Base-by-base conservation (phyloP, 2,888 invertebrate genomes). In the Limulus polyphemus region DNA sequence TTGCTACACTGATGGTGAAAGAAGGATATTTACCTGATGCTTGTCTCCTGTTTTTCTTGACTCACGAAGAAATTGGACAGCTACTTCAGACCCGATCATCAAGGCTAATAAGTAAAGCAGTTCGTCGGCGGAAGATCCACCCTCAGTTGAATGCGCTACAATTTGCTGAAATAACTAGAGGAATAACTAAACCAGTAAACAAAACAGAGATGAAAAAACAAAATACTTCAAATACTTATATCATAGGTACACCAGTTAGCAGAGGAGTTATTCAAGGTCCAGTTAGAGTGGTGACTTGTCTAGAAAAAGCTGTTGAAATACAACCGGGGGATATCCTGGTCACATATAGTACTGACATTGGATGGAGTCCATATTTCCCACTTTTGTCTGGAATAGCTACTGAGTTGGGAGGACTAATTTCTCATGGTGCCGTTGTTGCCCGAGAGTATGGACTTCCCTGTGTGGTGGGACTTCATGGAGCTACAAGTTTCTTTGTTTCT, bases 311-410 rank as follows among this genome's bases (percentile, higher is more conserved):
- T 9, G 69, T 75, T 13, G 73, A 78, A 62, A 75, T 83, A 48
- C 49, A 63, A 48, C n/a, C 57, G 47, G 87, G 87, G 1, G 90
- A 90, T 72, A 81, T 90, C 67, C 77, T 90, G 69, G 83, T 90
- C 68, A 87, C 89, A 0, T 81, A 81, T 69, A 82, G 83, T 54
- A 89, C 89, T 0, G 89, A 90, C 73, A 85, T 90, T 68, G 88
- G 86, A 2, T 90, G 89, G 89, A 84, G 86, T 9, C 88, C 89
- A 0, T 89, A 88, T 77, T 90, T 90, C 75, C 87, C 88, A 0
- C 80, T 90, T 57, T 74, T 90, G 14, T 78, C 83, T 0, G 90
- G 89, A 11, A 81, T 90, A 55, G 85, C 88, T 12, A 90, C 89
- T 0, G 90, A 90, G 75, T 79, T 88, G 0, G 89, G 90, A 1